Conservation (phyloP, 2,113 vertebrate genomes). For the Seriola aureovittata region DNA sequence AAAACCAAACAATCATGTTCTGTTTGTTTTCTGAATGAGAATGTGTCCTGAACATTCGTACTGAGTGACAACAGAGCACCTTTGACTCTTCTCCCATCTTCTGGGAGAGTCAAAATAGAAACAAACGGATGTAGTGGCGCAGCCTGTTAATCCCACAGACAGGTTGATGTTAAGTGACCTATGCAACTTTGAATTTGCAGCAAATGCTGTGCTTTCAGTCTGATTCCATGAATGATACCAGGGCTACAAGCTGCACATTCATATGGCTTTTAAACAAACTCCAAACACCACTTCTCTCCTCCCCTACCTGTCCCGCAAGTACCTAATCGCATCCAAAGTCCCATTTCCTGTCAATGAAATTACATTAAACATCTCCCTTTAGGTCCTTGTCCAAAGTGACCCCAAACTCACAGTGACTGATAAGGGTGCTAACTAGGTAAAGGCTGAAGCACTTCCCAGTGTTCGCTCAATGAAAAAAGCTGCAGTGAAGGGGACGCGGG, state of each 20-base stretch:
- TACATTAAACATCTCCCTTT: slow-evolving; percentile 84
- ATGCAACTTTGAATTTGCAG: slow-evolving; percentile 33
- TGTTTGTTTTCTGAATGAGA: slow-evolving; percentile 62
- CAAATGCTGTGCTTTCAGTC: not conserved
- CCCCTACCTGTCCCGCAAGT: slow-evolving; percentile 74
- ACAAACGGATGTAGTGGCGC: slow-evolving; percentile 31
- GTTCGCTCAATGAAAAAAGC: slow-evolving; percentile 65
- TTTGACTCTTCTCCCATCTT: slow-evolving; percentile 37
- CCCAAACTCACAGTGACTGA: slow-evolving; percentile 81
- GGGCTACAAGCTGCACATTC: slow-evolving; percentile 43
- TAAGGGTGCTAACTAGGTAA: slow-evolving; percentile 86
- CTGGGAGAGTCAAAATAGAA: slow-evolving; percentile 36
- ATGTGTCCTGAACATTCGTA: slow-evolving; percentile 30
- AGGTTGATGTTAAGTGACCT: slow-evolving; percentile 40
- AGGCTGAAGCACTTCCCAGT: slow-evolving; percentile 78
- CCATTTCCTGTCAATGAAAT: slow-evolving; percentile 85
- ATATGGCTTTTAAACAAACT: slow-evolving; percentile 71
- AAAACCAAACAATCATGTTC: slow-evolving; percentile 49
- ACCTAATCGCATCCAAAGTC: slow-evolving; percentile 79
- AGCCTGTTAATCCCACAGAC: slow-evolving; percentile 14
- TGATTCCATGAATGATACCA: slow-evolving; percentile 47
- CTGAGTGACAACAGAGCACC: slow-evolving; percentile 52
- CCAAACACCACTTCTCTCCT: slow-evolving; percentile 65
- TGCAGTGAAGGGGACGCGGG: slow-evolving; percentile 49
- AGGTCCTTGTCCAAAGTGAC: slow-evolving; percentile 82